Evolutionary conservation across 2,888 invertebrate genomes (phyloP).

Genomic region (Melipona bicolor): DNA sequence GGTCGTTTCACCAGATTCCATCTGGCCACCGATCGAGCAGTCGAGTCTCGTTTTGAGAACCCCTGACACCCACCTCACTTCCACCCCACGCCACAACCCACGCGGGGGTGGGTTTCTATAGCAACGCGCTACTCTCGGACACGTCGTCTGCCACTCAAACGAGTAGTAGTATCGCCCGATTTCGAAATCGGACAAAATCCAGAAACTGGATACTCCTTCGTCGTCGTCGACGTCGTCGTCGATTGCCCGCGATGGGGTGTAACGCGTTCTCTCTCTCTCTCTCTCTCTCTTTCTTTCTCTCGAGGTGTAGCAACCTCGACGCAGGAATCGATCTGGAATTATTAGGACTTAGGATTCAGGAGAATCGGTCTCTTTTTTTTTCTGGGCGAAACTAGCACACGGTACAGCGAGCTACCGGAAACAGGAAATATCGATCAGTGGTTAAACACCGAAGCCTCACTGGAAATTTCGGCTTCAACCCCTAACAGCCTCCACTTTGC

Average conservation of each 20-base stretch:
- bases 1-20: not conserved
- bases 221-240: not conserved
- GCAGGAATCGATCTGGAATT: not conserved
- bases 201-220: not conserved
- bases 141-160: constrained; percentile 66
- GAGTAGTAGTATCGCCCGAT: constrained; percentile 53
- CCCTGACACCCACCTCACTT: constrained; percentile 45
- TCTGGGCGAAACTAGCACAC: not conserved
- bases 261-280: not conserved
- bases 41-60: constrained; percentile 54
- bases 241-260: constrained; percentile 14
- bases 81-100: constrained; percentile 39
- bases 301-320: not conserved
- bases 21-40: not conserved
- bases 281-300: not conserved
- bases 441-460: constrained; percentile 39
- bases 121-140: constrained; percentile 75
- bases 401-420: constrained; percentile 9
- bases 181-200: constrained; percentile 35
- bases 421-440: constrained; percentile 44
- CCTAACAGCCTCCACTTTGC: too few relatives aligned
- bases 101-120: constrained; percentile 70
- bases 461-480: constrained; percentile 29
- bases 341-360: not conserved
- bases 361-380: not conserved